Evolutionary conservation across 2,113 vertebrate genomes (phyloP).

Genomic region (Salminus brasiliensis): DNA sequence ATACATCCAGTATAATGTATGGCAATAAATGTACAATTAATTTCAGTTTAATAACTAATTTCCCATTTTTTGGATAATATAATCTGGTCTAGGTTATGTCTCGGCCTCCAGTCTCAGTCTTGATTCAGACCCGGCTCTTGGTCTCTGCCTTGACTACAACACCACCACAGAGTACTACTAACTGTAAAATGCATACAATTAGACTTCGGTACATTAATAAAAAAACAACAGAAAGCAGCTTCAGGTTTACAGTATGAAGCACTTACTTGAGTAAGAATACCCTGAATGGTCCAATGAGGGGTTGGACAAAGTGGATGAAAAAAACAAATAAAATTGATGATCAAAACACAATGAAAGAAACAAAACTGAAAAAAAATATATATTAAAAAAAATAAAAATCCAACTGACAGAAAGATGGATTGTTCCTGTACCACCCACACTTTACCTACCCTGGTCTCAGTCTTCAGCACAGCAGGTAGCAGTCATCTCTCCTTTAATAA

Average conservation of each 20-base stretch:
- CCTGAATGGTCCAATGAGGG: slow-evolving; percentile 80
- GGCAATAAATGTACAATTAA: too few relatives aligned
- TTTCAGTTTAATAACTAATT: too few relatives aligned
- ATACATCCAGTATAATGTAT: too few relatives aligned
- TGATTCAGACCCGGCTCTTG: too few relatives aligned
- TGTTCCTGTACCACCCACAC: neutral
- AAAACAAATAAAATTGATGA: slow-evolving; percentile 62
- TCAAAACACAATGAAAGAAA: slow-evolving; percentile 27
- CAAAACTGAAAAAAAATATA: slow-evolving; percentile 31
- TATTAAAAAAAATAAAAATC: slow-evolving; percentile 12
- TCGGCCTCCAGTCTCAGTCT: too few relatives aligned
- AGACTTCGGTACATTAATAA: neutral
- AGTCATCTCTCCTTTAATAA: neutral
- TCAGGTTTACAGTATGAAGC: slow-evolving; percentile 62
- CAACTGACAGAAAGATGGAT: slow-evolving; percentile 18
- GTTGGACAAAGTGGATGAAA: slow-evolving; percentile 65
- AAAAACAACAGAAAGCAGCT: neutral
- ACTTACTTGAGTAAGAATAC: slow-evolving; percentile 86
- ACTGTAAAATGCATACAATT: too few relatives aligned
- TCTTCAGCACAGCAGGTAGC: neutral
- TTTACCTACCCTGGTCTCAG: neutral
- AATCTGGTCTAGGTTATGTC: too few relatives aligned
- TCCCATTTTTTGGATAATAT: too few relatives aligned
- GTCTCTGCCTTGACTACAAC: too few relatives aligned
- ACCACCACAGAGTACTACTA: too few relatives aligned